Evolutionary conservation across 2,113 vertebrate genomes (phyloP).

Genomic region (Archocentrus centrarchus): DNA sequence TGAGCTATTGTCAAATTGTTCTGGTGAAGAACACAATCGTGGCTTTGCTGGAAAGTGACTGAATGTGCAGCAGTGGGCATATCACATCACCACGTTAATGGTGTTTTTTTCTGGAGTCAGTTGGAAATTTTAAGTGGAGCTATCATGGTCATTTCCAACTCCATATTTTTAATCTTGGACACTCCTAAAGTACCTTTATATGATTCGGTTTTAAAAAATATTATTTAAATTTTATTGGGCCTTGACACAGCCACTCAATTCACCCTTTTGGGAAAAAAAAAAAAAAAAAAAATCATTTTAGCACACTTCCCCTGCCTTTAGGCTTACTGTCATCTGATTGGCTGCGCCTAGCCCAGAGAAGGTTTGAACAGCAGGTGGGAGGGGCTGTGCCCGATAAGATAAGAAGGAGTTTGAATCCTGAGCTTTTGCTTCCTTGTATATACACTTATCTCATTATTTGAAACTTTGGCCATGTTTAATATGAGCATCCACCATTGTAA

Average conservation of each 20-base stretch:
- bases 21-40: conserved; percentile 51
- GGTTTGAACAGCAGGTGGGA: not conserved
- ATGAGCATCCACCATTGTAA: not conserved
- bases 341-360: not conserved
- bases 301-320: too few relatives aligned
- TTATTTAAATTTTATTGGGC: not conserved
- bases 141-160: not conserved
- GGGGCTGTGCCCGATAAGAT: not conserved
- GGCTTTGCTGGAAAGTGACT: conserved; percentile 30
- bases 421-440: not conserved
- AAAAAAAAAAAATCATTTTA: not conserved
- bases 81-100: not conserved
- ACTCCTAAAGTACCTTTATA: not conserved
- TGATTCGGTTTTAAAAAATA: not conserved
- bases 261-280: not conserved
- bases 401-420: not conserved
- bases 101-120: conserved; percentile 9
- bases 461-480: not conserved
- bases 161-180: not conserved
- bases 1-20: conserved; percentile 46
- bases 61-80: not conserved
- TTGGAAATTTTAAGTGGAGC: conserved; percentile 5
- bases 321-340: not conserved
- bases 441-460: not conserved
- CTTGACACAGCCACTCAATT: not conserved